phyloP scores from a whole-genome alignment of 2,888 invertebrate species.

The Kryphioiulus occultus region DNA sequence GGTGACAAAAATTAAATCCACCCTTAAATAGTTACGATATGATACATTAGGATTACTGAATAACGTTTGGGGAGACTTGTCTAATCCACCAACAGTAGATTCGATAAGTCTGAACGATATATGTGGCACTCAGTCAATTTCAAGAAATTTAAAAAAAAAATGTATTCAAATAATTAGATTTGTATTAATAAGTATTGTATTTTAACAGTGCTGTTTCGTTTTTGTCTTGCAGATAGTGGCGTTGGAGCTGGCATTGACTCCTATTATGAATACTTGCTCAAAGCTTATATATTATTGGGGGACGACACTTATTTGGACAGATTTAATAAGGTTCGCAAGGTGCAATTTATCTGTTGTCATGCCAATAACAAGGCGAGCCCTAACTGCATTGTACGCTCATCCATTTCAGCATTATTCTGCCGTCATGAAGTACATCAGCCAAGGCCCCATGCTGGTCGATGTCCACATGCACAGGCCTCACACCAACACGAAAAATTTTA shows the following conservation, averaged over 20 bases:
- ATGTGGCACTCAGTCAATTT: no score
- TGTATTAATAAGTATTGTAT: no score
- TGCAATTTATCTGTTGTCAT: background rate
- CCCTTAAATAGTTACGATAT: no score
- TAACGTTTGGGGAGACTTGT: no score
- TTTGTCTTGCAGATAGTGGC: conserved; percentile 76
- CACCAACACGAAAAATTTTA: conserved; percentile 91
- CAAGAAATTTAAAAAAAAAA: no score
- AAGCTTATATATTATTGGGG: conserved; percentile 90
- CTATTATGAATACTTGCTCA: conserved; percentile 97
- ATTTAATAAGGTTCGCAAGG: conserved; percentile 75
- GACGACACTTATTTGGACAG: conserved; percentile 93
- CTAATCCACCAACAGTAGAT: no score
- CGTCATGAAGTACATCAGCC: conserved; percentile 95
- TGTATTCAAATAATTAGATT: no score
- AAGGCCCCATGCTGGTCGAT: conserved; percentile 93
- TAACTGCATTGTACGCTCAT: background rate
- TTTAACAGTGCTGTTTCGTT: background rate
- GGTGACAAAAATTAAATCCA: no score
- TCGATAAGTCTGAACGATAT: no score
- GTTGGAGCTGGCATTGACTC: conserved; percentile 99
- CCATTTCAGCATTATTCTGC: conserved; percentile 84
- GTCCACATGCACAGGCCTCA: conserved; percentile 95
- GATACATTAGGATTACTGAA: no score
- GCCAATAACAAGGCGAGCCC: conserved; percentile 39